phyloP scores from a whole-genome alignment of 2,888 invertebrate genomes.

The Dicycla oo region DNA sequence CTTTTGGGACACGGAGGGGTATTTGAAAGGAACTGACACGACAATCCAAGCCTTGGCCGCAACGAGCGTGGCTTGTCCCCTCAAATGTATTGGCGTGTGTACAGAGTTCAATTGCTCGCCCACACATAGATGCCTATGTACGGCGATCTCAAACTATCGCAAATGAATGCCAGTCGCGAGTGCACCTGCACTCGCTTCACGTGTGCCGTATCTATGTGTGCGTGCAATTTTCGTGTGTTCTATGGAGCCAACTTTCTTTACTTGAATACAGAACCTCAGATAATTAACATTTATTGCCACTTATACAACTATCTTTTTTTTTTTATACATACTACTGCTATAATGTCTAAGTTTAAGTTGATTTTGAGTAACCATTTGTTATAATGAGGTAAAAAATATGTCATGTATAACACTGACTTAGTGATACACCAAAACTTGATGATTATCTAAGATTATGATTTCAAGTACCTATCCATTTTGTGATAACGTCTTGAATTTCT shows the following conservation, averaged over 20 bases:
- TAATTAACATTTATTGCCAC: not conserved
- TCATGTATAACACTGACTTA: not conserved
- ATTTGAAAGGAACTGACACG: not conserved
- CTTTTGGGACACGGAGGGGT: slow-evolving; percentile 22
- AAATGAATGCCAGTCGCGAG: not conserved
- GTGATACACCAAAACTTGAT: not conserved
- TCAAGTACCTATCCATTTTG: not conserved
- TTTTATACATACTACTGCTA: too few relatives aligned
- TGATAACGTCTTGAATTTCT: not conserved
- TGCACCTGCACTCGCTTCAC: not conserved
- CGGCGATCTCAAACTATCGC: not conserved
- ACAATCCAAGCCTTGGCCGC: slow-evolving; percentile 14
- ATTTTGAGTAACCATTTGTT: too few relatives aligned
- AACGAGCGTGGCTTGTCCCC: slow-evolving; percentile 5
- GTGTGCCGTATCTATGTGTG: not conserved
- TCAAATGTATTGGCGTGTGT: slow-evolving; percentile 4
- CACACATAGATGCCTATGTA: too few relatives aligned
- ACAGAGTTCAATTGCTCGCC: not conserved
- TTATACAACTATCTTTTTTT: not conserved
- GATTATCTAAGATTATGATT: not conserved
- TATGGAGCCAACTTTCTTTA: not conserved
- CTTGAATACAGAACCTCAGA: not conserved
- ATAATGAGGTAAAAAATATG: too few relatives aligned
- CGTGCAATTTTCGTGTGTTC: not conserved
- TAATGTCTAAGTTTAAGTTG: too few relatives aligned